phyloP scores from a whole-genome alignment of 2,797 vertebrate genomes.

The Intellagama lesueurii region DNA sequence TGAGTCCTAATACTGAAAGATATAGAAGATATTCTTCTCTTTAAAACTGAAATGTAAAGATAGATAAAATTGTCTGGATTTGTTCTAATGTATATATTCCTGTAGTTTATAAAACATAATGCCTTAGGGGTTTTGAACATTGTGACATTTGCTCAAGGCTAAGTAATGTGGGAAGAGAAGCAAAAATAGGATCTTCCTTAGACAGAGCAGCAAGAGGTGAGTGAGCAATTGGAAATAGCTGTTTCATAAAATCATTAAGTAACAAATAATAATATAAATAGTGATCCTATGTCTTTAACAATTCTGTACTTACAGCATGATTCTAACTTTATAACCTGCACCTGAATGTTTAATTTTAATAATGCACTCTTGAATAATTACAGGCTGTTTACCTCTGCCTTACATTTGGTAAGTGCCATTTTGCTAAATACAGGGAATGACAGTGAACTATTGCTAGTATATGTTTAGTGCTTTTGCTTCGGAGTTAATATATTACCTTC shows the following conservation, averaged over 20 bases:
- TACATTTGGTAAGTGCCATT: neutral
- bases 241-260: neutral
- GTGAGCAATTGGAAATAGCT: conserved; percentile 3
- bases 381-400: neutral
- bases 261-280: conserved; percentile 31
- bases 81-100: neutral
- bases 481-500: neutral
- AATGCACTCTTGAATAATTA: conserved; percentile 7
- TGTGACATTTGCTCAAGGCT: conserved; percentile 14
- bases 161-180: neutral
- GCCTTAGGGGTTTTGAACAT: neutral
- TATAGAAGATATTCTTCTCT: neutral
- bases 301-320: neutral
- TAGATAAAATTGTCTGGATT: neutral
- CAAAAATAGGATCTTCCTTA: conserved; percentile 32
- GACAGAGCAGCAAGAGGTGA: neutral
- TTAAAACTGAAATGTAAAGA: neutral
- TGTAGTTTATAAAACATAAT: neutral
- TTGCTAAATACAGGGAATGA: neutral
- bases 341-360: conserved; percentile 5
- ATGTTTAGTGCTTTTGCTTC: neutral
- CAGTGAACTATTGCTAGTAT: neutral
- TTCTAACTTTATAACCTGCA: neutral
- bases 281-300: conserved; percentile 8
- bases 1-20: neutral